Evolutionary conservation across 2,797 vertebrate species (phyloP).

Genomic region (Hephaestus fuliginosus): DNA sequence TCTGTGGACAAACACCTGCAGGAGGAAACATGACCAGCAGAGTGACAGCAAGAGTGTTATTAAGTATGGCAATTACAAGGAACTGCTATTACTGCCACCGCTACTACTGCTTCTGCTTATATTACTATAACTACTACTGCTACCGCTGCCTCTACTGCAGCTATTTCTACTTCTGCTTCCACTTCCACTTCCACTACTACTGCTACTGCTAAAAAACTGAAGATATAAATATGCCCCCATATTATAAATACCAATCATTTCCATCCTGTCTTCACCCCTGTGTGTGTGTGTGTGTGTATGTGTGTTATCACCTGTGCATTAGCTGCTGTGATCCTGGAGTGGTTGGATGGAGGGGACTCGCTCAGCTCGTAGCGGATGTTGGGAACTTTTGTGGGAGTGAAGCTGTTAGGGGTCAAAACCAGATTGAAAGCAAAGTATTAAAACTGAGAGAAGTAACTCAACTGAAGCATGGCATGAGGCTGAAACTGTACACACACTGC

Average conservation of each 20-base stretch:
- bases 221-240: background rate
- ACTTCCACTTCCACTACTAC: no score
- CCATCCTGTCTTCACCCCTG: background rate
- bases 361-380: constrained; percentile 85
- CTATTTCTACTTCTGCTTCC: no score
- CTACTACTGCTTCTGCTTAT: background rate
- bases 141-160: no score
- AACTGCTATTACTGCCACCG: background rate
- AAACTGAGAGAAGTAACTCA: constrained; percentile 41
- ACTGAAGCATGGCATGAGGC: constrained; percentile 17
- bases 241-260: background rate
- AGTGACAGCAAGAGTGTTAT: background rate
- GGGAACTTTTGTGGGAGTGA: constrained; percentile 85
- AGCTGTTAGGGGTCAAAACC: constrained; percentile 68
- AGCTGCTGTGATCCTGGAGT: background rate
- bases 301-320: constrained; percentile 49
- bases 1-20: constrained; percentile 68
- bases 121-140: no score
- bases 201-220: no score
- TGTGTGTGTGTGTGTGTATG: background rate
- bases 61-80: background rate
- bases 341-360: constrained; percentile 49
- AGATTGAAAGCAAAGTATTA: constrained; percentile 44
- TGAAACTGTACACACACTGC: constrained; percentile 24
- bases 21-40: background rate